phyloP scores from a whole-genome alignment of 1,140 invertebrate genomes.

The Leptinotarsa undecemlineata region DNA sequence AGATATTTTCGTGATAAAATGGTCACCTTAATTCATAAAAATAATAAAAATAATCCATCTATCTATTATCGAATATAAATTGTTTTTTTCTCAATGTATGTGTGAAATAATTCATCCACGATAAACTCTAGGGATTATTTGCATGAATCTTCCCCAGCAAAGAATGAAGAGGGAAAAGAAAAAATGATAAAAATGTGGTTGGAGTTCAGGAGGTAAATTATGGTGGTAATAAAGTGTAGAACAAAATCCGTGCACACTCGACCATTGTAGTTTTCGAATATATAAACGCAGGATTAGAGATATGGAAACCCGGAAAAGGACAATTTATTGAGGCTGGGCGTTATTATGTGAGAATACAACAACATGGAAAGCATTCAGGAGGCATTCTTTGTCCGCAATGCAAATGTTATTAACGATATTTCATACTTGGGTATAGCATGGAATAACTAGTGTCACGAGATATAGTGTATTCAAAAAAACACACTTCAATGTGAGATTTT shows the following conservation, averaged over 20 bases:
- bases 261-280: constrained; percentile 19
- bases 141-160: not conserved
- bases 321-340: constrained; percentile 1
- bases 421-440: not conserved
- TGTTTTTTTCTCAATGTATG: not conserved
- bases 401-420: not conserved
- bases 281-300: constrained; percentile 15
- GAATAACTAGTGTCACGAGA: no score
- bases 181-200: constrained; percentile 18
- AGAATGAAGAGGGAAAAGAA: constrained; percentile 8
- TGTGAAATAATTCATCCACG: not conserved
- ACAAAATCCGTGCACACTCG: constrained; percentile 19
- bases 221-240: constrained; percentile 17
- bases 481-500: no score
- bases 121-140: not conserved
- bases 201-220: constrained; percentile 15
- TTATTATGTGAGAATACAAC: constrained; percentile 8
- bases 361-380: not conserved
- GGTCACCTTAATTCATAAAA: no score
- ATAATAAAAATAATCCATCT: no score
- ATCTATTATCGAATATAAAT: no score
- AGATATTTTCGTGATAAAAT: no score
- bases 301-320: constrained; percentile 11
- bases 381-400: not conserved
- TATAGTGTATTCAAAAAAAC: no score